Base-by-base conservation (phyloP, 2,888 invertebrate species). In the Tenthredo livida region DNA sequence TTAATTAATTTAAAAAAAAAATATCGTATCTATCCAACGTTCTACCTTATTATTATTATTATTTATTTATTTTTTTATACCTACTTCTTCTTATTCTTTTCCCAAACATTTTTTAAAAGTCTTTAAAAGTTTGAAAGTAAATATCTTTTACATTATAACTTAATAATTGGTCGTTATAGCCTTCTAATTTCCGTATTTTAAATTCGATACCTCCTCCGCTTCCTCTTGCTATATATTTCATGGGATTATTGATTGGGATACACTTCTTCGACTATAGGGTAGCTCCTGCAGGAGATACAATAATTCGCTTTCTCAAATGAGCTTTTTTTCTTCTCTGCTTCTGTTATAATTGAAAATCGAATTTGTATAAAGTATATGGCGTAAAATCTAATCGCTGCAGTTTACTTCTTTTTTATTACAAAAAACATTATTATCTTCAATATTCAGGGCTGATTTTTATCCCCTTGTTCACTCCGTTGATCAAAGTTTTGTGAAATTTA, bases 121-220 rank as follows among this genome's bases (percentile, higher is more conserved):
- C 54, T 54, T 54, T n/a, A 54, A 54, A 54, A 54, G 6, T n/a
- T 54, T 54, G 1, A n/a, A 54, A n/a, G 54, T 54, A 54, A n/a
- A n/a, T 54, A n/a, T 54, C 54, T 54, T 54, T 54, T n/a, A 54
- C 54, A 54, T 54, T 54, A 54, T 54, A n/a, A 54, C n/a, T 54
- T 54, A 17, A 54, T 54, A n/a, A 54, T n/a, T 54, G 54, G 54
- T 54, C 54, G 54, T 54, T 54, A 54, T 10, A 54, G 54, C 54
- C n/a, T 54, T 10, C 61, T 61, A 61, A 61, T 61, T 61, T 61
- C 25, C 61, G 21, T 9, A 2, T 25, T 61, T 25, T 25, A 61
- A 61, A 61, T 25, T 61, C 25, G 25, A 61, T 61, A 61, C 61
- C 12, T 61, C 25, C 21, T 61, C 4, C 25, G 61, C 2, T 61